Percentiles rank a stretch among this genome's conserved stretches.
These are phyloP conservation scores for Cladopsammia gracilis DNA, from an alignment of 64 coral and sea anemone species.

Conservation along the genomic window DNA sequence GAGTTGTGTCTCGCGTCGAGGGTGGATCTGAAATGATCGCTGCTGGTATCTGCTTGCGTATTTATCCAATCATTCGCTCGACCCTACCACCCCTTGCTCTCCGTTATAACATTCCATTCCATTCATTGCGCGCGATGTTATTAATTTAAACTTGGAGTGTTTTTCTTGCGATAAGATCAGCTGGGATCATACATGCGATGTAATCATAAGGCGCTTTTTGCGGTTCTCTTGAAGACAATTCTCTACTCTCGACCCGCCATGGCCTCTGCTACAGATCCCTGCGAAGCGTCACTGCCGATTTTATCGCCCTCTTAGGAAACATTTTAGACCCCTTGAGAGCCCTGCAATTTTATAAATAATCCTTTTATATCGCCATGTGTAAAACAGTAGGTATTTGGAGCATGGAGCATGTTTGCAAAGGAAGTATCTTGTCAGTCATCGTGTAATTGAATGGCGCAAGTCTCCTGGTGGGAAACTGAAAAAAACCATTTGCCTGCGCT, in stretches of 20 bases:
- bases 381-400: constrained; percentile 8
- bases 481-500: neutral
- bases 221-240: neutral
- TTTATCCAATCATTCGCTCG: neutral
- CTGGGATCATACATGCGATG: constrained; percentile 22
- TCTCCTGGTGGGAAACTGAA: neutral
- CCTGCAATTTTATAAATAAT: neutral
- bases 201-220: neutral
- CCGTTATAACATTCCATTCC: neutral
- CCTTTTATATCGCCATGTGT: constrained; percentile 3
- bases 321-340: neutral
- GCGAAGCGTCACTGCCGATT: neutral
- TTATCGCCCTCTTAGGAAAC: neutral
- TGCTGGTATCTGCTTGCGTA: neutral
- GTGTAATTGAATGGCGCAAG: constrained; percentile 1
- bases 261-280: neutral
- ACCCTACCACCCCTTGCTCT: neutral
- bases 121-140: neutral
- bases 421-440: constrained; percentile 10
- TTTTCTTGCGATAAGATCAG: constrained; percentile 34
- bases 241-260: neutral
- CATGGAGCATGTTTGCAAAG: neutral
- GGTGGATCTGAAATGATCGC: neutral
- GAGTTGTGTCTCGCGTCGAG: neutral
- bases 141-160: constrained; percentile 44